Evolutionary conservation across 2,888 invertebrate genomes (phyloP).

Genomic region (Marronus borbonicus): DNA sequence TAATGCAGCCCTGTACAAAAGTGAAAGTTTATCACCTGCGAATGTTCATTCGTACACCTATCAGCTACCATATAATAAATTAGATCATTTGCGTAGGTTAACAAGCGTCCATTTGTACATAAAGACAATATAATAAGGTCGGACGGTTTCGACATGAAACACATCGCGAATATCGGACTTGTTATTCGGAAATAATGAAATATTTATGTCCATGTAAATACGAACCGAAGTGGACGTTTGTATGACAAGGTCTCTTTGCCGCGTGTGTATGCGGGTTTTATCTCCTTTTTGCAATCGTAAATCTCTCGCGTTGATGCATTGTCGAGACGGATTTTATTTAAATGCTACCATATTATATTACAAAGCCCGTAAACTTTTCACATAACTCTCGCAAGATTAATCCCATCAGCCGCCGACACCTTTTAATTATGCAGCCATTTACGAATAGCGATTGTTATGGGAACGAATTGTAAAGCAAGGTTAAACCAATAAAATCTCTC

Average conservation of each 20-base stretch:
- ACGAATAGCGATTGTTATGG: no score
- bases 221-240: constrained; percentile 18
- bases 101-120: background rate
- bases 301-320: constrained; percentile 8
- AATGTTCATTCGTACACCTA: no score
- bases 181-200: constrained; percentile 37
- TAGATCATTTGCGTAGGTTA: constrained; percentile 33
- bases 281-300: constrained; percentile 10
- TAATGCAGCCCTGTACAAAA: background rate
- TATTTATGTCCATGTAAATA: constrained; percentile 42
- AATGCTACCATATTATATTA: no score
- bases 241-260: constrained; percentile 21
- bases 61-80: constrained; percentile 26
- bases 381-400: no score
- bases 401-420: no score
- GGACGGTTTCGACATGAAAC: constrained; percentile 10
- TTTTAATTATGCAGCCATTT: no score
- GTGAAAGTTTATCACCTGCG: constrained; percentile 45
- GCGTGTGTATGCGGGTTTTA: background rate
- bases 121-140: constrained; percentile 24
- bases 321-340: constrained; percentile 4
- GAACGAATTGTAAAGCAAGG: no score
- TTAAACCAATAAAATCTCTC: no score
- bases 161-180: constrained; percentile 1
- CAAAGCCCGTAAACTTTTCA: no score